Evolutionary conservation across 2,113 vertebrate species (phyloP).

Genomic region (Porphyrio hochstetteri): DNA sequence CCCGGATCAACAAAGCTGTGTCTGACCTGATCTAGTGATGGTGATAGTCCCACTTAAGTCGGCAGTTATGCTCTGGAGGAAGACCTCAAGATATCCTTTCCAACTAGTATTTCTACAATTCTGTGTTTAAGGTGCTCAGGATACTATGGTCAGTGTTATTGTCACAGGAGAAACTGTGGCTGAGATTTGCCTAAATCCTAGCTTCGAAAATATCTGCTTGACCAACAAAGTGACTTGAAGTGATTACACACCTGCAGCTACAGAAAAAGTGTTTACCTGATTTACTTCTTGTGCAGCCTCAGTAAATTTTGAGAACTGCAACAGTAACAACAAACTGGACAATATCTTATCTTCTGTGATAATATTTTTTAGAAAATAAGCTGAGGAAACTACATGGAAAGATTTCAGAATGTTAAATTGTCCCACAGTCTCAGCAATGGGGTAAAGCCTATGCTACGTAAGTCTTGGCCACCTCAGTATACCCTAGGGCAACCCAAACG

Average conservation of each 20-base stretch:
- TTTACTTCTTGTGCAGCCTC: background rate
- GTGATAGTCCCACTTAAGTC: background rate
- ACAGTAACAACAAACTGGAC: background rate
- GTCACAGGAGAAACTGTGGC: background rate
- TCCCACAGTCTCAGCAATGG: background rate
- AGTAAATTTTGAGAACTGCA: background rate
- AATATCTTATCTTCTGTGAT: background rate
- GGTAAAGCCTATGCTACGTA: background rate
- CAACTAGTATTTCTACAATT: background rate
- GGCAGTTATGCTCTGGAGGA: background rate
- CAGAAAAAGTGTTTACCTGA: background rate
- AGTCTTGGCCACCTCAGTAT: background rate
- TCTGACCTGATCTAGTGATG: background rate
- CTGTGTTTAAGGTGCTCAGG: background rate
- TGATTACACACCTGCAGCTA: background rate
- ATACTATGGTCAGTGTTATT: background rate
- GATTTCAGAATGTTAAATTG: background rate
- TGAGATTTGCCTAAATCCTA: background rate
- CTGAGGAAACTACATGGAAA: background rate
- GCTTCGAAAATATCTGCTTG: background rate
- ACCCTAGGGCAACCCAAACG: background rate
- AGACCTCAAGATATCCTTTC: background rate
- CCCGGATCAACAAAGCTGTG: accelerated
- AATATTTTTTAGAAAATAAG: background rate
- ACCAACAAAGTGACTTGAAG: background rate